Percentiles rank a stretch among this genome's conserved stretches.
phyloP scores from a whole-genome alignment of 2,888 invertebrate genomes.

The Vanessa cardui region DNA sequence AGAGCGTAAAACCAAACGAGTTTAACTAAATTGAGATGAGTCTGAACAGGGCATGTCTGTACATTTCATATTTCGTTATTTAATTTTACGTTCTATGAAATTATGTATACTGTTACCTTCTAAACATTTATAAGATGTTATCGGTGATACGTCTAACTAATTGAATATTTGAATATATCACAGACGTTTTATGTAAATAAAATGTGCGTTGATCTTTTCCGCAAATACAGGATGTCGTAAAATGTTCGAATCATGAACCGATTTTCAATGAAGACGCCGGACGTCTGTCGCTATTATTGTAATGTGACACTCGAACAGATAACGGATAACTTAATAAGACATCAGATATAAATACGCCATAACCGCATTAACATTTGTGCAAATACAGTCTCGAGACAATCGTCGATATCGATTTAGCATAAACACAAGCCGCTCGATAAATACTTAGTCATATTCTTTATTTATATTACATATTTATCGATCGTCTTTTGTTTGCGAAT shows the following conservation, averaged over 20 bases:
- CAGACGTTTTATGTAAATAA: constrained; percentile 1
- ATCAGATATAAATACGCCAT: neutral
- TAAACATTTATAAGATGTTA: too few species aligned
- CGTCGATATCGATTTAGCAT: neutral
- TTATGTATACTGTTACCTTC: too few species aligned
- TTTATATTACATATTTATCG: too few species aligned
- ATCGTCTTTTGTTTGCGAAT: too few species aligned
- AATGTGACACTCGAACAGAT: neutral
- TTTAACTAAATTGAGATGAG: too few species aligned
- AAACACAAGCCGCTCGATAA: neutral
- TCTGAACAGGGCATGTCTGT: too few species aligned
- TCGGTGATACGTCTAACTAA: too few species aligned
- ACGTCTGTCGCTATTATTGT: constrained; percentile 3
- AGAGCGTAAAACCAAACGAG: neutral
- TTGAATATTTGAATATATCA: neutral
- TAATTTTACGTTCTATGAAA: too few species aligned
- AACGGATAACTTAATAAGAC: neutral
- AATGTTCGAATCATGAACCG: constrained; percentile 7
- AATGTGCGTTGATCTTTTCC: constrained; percentile 2
- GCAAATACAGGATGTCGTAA: constrained; percentile 9
- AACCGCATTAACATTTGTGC: constrained; percentile 3
- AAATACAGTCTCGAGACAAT: neutral
- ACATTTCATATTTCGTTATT: too few species aligned
- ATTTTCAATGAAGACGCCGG: constrained; percentile 2
- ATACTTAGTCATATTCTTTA: too few species aligned